Percentiles rank a stretch among this genome's conserved stretches.
Evolutionary conservation across 30 jellyfish, hydroid and myxozoan genomes (phyloP).

Genomic region (Phacellophora camtschatica): DNA sequence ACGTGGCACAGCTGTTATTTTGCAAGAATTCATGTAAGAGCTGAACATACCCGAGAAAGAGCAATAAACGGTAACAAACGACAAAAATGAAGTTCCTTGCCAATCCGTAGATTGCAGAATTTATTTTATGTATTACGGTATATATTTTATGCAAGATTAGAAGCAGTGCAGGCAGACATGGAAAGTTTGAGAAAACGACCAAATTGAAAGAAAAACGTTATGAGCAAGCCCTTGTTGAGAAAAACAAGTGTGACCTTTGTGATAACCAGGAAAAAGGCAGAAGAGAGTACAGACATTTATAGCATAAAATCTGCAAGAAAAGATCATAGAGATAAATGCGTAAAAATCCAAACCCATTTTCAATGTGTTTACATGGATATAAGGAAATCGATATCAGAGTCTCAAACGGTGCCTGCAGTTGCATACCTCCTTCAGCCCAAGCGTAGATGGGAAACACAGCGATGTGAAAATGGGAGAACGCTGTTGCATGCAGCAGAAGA

Average conservation of each 20-base stretch:
- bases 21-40: not conserved
- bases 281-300: not conserved
- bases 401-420: not conserved
- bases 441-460: not conserved
- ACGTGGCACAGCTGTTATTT: not conserved
- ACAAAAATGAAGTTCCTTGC: not conserved
- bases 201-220: not conserved
- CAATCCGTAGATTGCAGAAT: not conserved
- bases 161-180: not conserved
- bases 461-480: not conserved
- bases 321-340: not conserved
- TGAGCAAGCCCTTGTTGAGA: not conserved
- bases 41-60: not conserved
- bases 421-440: not conserved
- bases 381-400: not conserved
- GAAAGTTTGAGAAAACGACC: not conserved
- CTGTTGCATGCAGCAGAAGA: not conserved
- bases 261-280: not conserved
- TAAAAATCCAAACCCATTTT: not conserved
- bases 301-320: not conserved
- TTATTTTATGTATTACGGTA: too few relatives aligned
- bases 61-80: not conserved
- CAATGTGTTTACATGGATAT: not conserved
- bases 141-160: not conserved
- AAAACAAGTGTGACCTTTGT: not conserved